Evolutionary conservation across 2,113 vertebrate genomes (phyloP).

Genomic region (Aix galericulata): DNA sequence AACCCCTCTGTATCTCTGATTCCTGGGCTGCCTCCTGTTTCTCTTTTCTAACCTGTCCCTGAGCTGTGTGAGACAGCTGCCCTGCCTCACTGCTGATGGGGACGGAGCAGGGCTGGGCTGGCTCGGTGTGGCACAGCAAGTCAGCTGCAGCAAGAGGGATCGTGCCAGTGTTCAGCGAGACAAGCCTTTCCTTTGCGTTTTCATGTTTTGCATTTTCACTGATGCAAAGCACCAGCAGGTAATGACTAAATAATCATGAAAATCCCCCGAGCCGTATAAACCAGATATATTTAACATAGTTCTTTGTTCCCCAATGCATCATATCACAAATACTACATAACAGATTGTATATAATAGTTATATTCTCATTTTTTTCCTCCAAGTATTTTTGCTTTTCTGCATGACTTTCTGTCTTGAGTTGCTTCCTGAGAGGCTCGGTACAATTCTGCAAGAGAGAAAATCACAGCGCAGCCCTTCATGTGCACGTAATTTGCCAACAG

Average conservation of each 20-base stretch:
- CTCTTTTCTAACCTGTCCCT: too few relatives aligned
- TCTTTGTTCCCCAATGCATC: background rate
- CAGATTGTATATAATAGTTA: conserved; percentile 25
- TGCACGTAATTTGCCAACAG: background rate
- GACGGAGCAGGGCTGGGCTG: background rate
- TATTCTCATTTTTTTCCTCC: conserved; percentile 6
- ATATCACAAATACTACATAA: background rate
- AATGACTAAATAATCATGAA: background rate
- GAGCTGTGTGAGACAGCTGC: background rate
- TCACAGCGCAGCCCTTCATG: background rate
- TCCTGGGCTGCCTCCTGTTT: background rate
- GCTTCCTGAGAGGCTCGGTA: conserved; percentile 11
- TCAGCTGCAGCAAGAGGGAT: background rate
- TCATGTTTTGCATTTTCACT: conserved; percentile 28
- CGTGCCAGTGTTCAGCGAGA: background rate
- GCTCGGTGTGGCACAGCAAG: background rate
- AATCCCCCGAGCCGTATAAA: background rate
- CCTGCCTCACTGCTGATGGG: fast-evolving
- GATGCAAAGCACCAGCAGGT: background rate
- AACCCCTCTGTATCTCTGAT: background rate
- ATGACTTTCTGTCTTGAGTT: background rate
- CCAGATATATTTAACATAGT: background rate
- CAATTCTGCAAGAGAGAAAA: conserved; percentile 32
- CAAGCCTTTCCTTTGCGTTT: background rate
- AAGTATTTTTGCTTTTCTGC: conserved; percentile 28